Percentiles rank a stretch among this genome's conserved stretches.
These are phyloP conservation scores for Mionectes macconnelli DNA, from an alignment of 2,113 vertebrate genomes.

Conservation along the genomic window DNA sequence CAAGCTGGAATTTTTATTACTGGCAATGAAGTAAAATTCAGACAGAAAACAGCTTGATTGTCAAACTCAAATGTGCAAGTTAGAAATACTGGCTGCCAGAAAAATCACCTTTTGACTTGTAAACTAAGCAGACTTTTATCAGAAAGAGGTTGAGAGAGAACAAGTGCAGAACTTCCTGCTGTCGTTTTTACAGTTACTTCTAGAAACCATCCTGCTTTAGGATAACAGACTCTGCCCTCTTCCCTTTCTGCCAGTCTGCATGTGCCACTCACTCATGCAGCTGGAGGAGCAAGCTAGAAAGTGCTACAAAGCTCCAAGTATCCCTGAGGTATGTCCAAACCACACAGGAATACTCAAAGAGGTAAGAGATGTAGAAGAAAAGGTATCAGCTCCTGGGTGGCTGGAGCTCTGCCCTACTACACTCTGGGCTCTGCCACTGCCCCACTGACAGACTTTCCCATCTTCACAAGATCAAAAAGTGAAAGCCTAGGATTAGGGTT, in stretches of 20 bases:
- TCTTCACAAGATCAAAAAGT: background rate
- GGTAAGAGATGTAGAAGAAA: background rate
- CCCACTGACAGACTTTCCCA: background rate
- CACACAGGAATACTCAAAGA: background rate
- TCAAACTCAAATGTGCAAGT: constrained; percentile 2
- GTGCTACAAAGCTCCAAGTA: background rate
- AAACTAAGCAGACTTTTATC: constrained; percentile 32
- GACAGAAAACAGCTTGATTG: constrained; percentile 49
- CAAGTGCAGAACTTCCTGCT: background rate
- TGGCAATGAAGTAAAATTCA: constrained; percentile 39
- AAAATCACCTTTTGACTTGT: constrained; percentile 41
- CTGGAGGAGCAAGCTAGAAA: background rate
- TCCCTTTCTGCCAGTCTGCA: background rate
- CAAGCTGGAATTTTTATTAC: constrained; percentile 58
- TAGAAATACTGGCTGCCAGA: constrained; percentile 23
- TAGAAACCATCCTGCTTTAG: background rate
- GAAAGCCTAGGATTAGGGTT: background rate
- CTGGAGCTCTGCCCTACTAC: background rate
- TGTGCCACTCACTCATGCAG: fast-evolving
- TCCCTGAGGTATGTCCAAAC: background rate
- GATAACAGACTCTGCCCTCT: background rate
- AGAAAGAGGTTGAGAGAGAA: background rate
- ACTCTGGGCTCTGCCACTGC: background rate
- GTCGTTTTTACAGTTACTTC: background rate
- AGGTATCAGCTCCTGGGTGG: background rate